phyloP scores from a whole-genome alignment of 2,113 vertebrate species.

The Fregata magnificens region DNA sequence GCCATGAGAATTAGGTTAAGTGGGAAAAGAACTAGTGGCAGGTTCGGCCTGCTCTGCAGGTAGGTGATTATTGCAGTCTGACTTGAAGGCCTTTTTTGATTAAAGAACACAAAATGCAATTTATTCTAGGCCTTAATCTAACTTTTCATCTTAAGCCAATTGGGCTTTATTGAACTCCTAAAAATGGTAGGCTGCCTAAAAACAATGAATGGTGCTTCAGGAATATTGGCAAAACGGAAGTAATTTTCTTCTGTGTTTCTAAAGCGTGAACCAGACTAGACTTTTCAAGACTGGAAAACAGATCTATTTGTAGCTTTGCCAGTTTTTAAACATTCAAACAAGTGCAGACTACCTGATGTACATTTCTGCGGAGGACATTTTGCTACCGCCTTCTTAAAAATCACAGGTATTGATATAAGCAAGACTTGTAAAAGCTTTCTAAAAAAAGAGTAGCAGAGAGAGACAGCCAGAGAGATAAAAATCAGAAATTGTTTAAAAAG shows the following conservation, averaged over 20 bases:
- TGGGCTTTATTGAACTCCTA: neutral
- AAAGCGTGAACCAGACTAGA: neutral
- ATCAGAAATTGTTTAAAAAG: neutral
- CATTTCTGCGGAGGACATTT: neutral
- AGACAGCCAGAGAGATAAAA: neutral
- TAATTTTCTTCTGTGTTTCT: neutral
- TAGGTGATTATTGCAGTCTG: neutral
- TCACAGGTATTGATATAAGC: neutral
- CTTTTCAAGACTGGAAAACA: neutral
- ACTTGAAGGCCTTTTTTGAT: neutral
- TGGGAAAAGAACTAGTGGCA: too few species aligned
- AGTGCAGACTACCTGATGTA: neutral
- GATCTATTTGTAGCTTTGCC: neutral
- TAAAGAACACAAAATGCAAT: neutral
- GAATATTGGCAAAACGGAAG: neutral
- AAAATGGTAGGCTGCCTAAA: neutral
- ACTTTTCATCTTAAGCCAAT: neutral
- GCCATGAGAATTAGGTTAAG: neutral
- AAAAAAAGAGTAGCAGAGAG: neutral
- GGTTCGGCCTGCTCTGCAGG: neutral
- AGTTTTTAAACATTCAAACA: neutral
- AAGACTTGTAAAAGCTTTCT: neutral
- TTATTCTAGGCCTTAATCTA: neutral
- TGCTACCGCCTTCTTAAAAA: neutral
- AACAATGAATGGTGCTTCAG: neutral